phyloP scores from a whole-genome alignment of 2,113 vertebrate genomes.

The Corydoras maculifer region DNA sequence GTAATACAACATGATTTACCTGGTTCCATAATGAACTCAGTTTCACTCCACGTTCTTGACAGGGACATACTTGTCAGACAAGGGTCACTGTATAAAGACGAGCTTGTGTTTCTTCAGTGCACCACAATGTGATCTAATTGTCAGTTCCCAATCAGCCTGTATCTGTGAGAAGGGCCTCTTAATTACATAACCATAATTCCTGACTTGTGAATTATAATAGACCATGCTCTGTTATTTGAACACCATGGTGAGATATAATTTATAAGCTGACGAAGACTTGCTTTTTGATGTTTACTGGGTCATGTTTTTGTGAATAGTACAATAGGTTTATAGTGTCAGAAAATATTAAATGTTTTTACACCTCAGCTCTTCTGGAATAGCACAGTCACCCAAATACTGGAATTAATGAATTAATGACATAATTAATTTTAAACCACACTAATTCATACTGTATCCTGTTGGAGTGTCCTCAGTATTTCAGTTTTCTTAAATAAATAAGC shows the following conservation, averaged over 20 bases:
- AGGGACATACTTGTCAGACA: constrained; percentile 44
- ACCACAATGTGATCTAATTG: constrained; percentile 67
- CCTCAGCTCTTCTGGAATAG: too few relatives aligned
- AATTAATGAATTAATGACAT: too few relatives aligned
- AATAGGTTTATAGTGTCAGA: background rate
- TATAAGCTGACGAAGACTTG: background rate
- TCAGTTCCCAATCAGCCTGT: constrained; percentile 64
- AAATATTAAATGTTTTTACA: background rate
- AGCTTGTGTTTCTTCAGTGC: constrained; percentile 68
- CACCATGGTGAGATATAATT: too few relatives aligned
- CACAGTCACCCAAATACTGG: too few relatives aligned
- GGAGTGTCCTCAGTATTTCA: too few relatives aligned
- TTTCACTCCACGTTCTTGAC: constrained; percentile 45
- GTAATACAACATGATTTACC: background rate
- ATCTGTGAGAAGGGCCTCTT: constrained; percentile 51
- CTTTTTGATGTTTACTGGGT: constrained; percentile 11
- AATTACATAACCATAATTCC: constrained; percentile 65
- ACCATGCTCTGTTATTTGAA: constrained; percentile 28
- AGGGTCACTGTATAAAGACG: constrained; percentile 59
- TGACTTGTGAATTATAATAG: constrained; percentile 54
- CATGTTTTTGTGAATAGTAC: constrained; percentile 4
- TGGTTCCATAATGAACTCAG: constrained; percentile 41
- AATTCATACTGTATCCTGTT: too few relatives aligned
- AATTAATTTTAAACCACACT: too few relatives aligned
- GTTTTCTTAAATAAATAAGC: constrained; percentile 49